Evolutionary conservation across 1,140 invertebrate species (phyloP), one percentile per base, ranked within the genome.

Genomic region (Rhizoglyphus robini): DNA sequence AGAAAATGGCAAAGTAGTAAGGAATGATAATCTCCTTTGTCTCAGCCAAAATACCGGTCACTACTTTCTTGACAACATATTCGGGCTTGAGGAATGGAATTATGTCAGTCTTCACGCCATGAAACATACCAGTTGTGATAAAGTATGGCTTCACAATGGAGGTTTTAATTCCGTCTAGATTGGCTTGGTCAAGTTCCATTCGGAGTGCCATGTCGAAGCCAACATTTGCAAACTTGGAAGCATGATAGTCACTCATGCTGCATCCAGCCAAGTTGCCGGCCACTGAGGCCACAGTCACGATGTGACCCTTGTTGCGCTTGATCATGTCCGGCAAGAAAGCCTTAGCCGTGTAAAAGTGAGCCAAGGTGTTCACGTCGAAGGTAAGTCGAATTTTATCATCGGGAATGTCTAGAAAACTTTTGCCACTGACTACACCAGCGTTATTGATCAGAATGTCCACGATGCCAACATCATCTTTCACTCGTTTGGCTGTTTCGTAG

Each of bases 81-180:
- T 92, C 88, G 1, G 89, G 84, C 71, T 63, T 59, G 25, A 71
- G 59, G 49, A 58, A 51, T 1, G 25, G 13, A 63, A 67, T 58
- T 4, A 67, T 25, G 11, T 59, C 59, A 31, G 29, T 49, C 4
- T 46, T 3, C 4, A 62, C 63, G 46, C 91, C 86, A 27, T 87
- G 84, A 71, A 97, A 96, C 91, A 97, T 95, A 67, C 91, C 91
- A 5, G 93, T 97, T 71, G 88, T 84, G 65, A 96, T 94, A 74
- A 90, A 96, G 38, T 67, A 96, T 0, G 94, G 93, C 74, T 91
- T 95, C 66, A 96, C 83, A 27, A 88, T 83, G 4, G 93, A 93
- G 0, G 88, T 90, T 67, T 87, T 80, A 15, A 96, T 86, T 46
- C 87, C 88, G 57, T 81, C 81, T 31, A 83, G 80, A 38, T 84